Evolutionary conservation across 2,888 invertebrate species (phyloP).

Genomic region (Tortricodes alternella): DNA sequence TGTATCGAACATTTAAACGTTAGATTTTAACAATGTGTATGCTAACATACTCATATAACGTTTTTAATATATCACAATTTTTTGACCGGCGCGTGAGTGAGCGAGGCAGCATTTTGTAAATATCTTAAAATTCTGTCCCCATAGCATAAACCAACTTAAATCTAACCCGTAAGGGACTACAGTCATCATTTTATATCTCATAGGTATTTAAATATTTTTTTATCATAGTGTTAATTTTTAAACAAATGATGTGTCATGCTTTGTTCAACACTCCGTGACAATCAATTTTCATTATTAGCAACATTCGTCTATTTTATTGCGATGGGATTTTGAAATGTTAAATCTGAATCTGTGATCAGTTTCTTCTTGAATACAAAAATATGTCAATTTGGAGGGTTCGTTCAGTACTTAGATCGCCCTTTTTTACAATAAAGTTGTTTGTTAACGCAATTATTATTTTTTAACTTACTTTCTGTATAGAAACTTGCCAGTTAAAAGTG

Average conservation of each 20-base stretch:
- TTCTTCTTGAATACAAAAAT: constrained; percentile 45
- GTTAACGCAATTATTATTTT: constrained; percentile 61
- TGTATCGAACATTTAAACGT: constrained; percentile 46
- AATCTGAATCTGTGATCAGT: constrained; percentile 56
- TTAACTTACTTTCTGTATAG: constrained; percentile 35
- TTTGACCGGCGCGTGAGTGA: constrained; percentile 55
- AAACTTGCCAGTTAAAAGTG: background rate
- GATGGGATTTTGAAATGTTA: constrained; percentile 41
- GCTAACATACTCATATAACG: constrained; percentile 33
- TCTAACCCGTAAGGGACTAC: constrained; percentile 58
- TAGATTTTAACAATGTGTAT: constrained; percentile 47
- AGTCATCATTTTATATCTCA: constrained; percentile 81
- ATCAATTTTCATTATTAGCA: constrained; percentile 48
- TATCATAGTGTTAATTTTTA: constrained; percentile 70
- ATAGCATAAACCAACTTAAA: constrained; percentile 77
- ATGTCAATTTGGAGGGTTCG: constrained; percentile 61
- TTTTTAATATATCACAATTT: constrained; percentile 33
- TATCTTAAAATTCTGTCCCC: constrained; percentile 71
- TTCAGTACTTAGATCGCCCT: constrained; percentile 66
- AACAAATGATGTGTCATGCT: constrained; percentile 72
- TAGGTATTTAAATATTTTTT: constrained; percentile 80
- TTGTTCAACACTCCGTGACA: constrained; percentile 59
- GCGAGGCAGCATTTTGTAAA: constrained; percentile 79
- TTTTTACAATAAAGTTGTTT: constrained; percentile 50
- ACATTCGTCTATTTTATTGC: constrained; percentile 50